Evolutionary conservation across 2,888 invertebrate genomes (phyloP).

Genomic region (Lacanobia oleracea): DNA sequence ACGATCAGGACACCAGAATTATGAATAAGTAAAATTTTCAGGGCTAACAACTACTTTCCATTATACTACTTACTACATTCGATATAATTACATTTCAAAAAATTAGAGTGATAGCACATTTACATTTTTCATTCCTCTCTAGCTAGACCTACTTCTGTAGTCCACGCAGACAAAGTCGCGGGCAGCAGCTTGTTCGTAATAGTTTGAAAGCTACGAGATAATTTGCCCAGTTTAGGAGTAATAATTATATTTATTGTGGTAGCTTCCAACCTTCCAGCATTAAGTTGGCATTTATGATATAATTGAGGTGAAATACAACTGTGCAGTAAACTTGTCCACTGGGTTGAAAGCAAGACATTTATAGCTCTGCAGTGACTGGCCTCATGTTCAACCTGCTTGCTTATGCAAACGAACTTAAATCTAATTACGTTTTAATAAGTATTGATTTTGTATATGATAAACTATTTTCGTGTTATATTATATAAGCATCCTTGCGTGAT

Average conservation of each 20-base stretch:
- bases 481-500: too few species aligned
- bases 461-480: background rate
- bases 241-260: slow-evolving; percentile 24
- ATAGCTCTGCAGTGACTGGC: slow-evolving; percentile 44
- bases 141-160: background rate
- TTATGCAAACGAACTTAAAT: slow-evolving; percentile 32
- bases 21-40: too few species aligned
- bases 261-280: slow-evolving; percentile 29
- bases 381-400: slow-evolving; percentile 19
- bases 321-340: slow-evolving; percentile 30
- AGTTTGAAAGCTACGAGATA: slow-evolving; percentile 18
- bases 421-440: slow-evolving; percentile 22
- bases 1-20: too few species aligned
- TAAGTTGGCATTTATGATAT: slow-evolving; percentile 50
- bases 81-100: too few species aligned
- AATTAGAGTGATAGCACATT: too few species aligned
- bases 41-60: too few species aligned
- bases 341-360: slow-evolving; percentile 43
- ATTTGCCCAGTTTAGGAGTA: slow-evolving; percentile 18
- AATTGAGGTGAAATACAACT: slow-evolving; percentile 49
- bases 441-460: background rate
- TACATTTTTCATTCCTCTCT: too few species aligned
- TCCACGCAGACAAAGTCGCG: background rate
- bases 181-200: background rate
- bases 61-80: too few species aligned